phyloP scores from a whole-genome alignment of 2,113 vertebrate genomes.

The Prionailurus viverrinus region DNA sequence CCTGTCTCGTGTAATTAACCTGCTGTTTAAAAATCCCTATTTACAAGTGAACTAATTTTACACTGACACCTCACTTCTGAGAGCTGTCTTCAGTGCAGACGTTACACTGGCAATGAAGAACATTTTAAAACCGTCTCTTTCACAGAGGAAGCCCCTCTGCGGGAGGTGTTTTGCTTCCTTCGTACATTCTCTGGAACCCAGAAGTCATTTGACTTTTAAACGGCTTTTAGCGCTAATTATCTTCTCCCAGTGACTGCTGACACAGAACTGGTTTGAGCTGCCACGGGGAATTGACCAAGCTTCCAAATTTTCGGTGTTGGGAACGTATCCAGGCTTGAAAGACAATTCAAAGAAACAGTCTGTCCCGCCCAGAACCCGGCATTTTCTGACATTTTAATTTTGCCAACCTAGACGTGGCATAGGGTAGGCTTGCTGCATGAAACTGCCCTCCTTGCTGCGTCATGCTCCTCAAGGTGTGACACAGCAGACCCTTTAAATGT shows the following conservation, averaged over 20 bases:
- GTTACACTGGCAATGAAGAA: not conserved
- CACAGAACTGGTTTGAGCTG: not conserved
- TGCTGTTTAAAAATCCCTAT: conserved; percentile 38
- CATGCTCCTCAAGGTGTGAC: fast-evolving
- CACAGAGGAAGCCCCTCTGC: not conserved
- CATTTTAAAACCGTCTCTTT: not conserved
- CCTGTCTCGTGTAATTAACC: conserved; percentile 27
- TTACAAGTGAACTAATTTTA: conserved; percentile 50
- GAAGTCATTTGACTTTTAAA: conserved; percentile 15
- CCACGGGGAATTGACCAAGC: not conserved
- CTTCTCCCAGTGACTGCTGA: not conserved
- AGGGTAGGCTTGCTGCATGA: fast-evolving
- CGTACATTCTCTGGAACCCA: not conserved
- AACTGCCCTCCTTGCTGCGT: not conserved
- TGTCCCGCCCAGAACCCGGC: not conserved
- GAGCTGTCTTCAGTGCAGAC: not conserved
- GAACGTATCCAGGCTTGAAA: conserved; percentile 3
- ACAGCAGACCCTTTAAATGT: not conserved
- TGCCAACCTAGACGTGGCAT: not conserved
- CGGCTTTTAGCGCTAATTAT: not conserved
- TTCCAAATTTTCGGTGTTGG: not conserved
- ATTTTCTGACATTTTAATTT: not conserved
- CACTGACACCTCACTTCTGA: not conserved
- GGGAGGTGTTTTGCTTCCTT: not conserved
- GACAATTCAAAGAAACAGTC: not conserved